A percentile compares a stretch with the other conserved stretches of the same genome.
phyloP scores from a whole-genome alignment of 2,113 vertebrate species.

The Motacilla tschutschensis region DNA sequence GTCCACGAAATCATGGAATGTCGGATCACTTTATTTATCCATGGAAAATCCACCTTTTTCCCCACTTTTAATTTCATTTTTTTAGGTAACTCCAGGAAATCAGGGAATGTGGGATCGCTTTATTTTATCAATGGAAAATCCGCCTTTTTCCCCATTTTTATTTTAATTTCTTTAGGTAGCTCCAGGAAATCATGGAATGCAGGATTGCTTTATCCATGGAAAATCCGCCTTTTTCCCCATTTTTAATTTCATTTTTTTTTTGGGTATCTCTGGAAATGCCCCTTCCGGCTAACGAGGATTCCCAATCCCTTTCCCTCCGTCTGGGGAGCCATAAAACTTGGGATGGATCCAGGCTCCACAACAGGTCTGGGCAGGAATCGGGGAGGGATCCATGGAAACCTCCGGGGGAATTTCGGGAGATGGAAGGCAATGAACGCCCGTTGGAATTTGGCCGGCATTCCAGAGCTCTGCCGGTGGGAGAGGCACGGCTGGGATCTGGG shows the following conservation, averaged over 20 bases:
- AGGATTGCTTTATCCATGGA: not conserved
- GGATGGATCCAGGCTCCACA: not conserved
- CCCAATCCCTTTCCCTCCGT: not conserved
- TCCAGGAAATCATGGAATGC: not conserved
- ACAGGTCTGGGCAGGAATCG: constrained; percentile 19
- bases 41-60: too few species aligned
- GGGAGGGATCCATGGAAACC: constrained; percentile 42
- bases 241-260: not conserved
- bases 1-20: too few species aligned
- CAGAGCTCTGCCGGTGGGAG: not conserved
- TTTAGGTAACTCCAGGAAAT: not conserved
- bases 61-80: too few species aligned
- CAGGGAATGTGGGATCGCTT: accelerated
- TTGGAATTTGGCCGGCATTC: constrained; percentile 15
- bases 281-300: not conserved
- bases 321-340: not conserved
- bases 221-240: not conserved
- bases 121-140: not conserved
- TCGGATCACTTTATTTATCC: too few species aligned
- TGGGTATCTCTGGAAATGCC: not conserved
- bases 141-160: not conserved
- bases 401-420: constrained; percentile 34
- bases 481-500: constrained; percentile 10
- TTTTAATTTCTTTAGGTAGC: not conserved
- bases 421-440: constrained; percentile 3